Evolutionary conservation across 2,888 invertebrate genomes (phyloP).

Genomic region (Aspidiotus destructor): DNA sequence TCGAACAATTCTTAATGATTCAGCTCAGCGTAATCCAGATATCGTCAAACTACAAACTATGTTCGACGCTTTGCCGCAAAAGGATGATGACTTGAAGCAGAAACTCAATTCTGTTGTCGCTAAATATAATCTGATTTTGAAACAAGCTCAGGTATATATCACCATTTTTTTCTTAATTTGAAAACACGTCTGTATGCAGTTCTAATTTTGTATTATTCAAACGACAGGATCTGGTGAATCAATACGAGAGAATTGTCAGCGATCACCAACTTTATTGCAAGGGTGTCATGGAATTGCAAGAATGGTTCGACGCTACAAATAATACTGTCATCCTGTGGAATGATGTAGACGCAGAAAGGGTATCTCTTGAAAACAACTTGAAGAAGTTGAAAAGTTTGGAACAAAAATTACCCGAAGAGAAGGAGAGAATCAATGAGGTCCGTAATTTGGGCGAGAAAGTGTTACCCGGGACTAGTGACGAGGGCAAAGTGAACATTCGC

Average conservation of each 20-base stretch:
- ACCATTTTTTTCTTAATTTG: background rate
- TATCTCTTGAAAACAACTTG: constrained; percentile 74
- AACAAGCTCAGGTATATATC: constrained; percentile 51
- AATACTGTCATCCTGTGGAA: constrained; percentile 74
- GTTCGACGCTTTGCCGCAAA: constrained; percentile 68
- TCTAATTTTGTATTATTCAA: background rate
- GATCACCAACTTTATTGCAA: constrained; percentile 82
- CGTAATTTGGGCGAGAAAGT: constrained; percentile 79
- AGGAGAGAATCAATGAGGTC: constrained; percentile 69
- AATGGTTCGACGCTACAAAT: constrained; percentile 76
- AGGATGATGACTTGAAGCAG: constrained; percentile 61
- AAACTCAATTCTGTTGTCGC: constrained; percentile 59
- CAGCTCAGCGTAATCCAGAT: constrained; percentile 73
- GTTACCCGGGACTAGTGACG: constrained; percentile 71
- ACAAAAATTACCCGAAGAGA: constrained; percentile 72
- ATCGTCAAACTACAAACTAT: constrained; percentile 70
- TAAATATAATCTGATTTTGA: constrained; percentile 61
- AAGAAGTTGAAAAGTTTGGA: constrained; percentile 74
- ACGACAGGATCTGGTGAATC: constrained; percentile 57
- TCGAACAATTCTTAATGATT: constrained; percentile 64
- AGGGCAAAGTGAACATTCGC: constrained; percentile 73
- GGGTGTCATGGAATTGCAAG: constrained; percentile 73
- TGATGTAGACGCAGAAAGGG: constrained; percentile 70
- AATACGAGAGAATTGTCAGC: constrained; percentile 77
- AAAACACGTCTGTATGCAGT: too few relatives aligned